Base-by-base conservation (phyloP, 2,888 invertebrate genomes). In the Theretra japonica region DNA sequence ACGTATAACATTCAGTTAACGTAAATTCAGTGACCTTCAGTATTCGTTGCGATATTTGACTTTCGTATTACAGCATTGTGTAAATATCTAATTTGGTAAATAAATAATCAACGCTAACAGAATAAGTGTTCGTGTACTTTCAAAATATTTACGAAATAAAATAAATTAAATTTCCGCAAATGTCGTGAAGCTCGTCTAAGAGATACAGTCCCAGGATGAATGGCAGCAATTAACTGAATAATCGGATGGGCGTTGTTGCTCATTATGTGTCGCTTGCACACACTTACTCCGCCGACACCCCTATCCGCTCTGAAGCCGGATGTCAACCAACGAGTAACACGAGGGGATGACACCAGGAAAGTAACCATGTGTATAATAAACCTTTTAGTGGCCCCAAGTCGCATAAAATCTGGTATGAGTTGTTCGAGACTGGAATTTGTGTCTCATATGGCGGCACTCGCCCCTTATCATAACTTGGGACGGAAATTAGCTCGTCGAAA, bases 51-150 rank as follows among this genome's bases (percentile, higher is more conserved):
- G 17, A 48, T 65, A 48, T 65, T 65, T 65, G 23, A n/a, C 23
- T 48, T 48, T 65, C 2, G 2, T 21, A 21, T 48, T 65, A 65
- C 23, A 48, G 1, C 41, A 17, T 8, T 41, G 33, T 25, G 41
- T 65, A 65, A 65, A 65, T 17, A 60, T 19, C 7, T 60, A 30
- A 30, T n/a, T 65, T 2, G 41, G 23, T 53, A 53, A 53, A 53
- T n/a, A 53, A 53, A n/a, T 53, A 53, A 53, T 53, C 5, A 53
- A 6, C 7, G 17, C 5, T 17, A 19, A 53, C 53, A 53, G 6
- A 6, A 1, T 53, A n/a, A 53, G 7, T 53, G 19, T 53, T 53
- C 6, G 53, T 53, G n/a, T 19, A 53, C 15, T 53, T 4, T 50
- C 19, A 50, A 4, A 50, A 19, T 48, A 48, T 19, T 53, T n/a